Percentiles rank a stretch among this genome's conserved stretches.
Evolutionary conservation across 1,140 invertebrate species (phyloP).

Genomic region (Wiebesia pumilae): DNA sequence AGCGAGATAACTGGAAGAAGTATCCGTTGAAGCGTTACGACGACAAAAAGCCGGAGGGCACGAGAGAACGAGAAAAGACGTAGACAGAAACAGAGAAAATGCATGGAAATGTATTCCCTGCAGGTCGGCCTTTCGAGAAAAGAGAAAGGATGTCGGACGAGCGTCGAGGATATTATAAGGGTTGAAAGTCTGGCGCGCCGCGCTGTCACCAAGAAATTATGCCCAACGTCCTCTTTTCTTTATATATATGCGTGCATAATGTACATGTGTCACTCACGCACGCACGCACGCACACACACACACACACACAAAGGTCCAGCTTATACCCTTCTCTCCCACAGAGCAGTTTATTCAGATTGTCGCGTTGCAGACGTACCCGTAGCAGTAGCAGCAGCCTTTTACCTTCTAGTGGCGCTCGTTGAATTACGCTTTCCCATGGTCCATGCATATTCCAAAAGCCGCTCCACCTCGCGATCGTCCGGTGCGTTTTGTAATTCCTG

Average conservation of each 20-base stretch:
- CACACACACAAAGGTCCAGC: not conserved
- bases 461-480: conserved; percentile 35
- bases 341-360: conserved; percentile 64
- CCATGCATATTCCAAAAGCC: conserved; percentile 62
- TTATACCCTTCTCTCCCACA: conserved; percentile 51
- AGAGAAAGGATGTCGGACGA: not conserved
- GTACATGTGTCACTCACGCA: not conserved
- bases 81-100: conserved; percentile 62
- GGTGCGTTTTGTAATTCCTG: conserved; percentile 24
- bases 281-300: too few relatives aligned
- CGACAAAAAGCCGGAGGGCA: conserved; percentile 29
- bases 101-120: conserved; percentile 74
- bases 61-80: conserved; percentile 19
- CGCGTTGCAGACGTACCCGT: conserved; percentile 30
- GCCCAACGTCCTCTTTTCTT: conserved; percentile 58
- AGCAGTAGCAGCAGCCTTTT: conserved; percentile 40
- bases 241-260: conserved; percentile 37
- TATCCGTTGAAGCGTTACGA: conserved; percentile 14
- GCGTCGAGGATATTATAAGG: conserved; percentile 72
- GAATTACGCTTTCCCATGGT: conserved; percentile 58
- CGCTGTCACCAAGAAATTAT: conserved; percentile 73
- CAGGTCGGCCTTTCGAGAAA: conserved; percentile 34
- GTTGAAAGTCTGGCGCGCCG: conserved; percentile 69
- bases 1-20: not conserved
- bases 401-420: conserved; percentile 40